Percentiles rank a stretch among this genome's conserved stretches.
phyloP scores from a whole-genome alignment of 2,888 invertebrate species.

The Lordiphosa andalusiaca region DNA sequence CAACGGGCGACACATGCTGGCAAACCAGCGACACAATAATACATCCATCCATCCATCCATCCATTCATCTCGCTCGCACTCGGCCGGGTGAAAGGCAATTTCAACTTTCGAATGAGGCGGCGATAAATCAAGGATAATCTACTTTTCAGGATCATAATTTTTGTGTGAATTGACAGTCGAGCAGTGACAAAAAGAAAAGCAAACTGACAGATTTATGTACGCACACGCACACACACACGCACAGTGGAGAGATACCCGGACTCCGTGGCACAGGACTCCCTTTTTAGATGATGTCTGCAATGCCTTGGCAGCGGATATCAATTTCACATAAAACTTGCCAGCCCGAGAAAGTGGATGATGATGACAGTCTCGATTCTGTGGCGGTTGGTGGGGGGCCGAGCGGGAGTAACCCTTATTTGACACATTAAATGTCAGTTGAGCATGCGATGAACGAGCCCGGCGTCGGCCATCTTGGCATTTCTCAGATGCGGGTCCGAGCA shows the following conservation, averaged over 20 bases:
- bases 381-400: constrained; percentile 10
- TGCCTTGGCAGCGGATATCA: constrained; percentile 71
- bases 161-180: constrained; percentile 79
- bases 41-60: constrained; percentile 34
- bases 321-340: constrained; percentile 77
- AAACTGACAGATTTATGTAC: constrained; percentile 79
- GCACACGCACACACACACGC: constrained; percentile 54
- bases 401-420: constrained; percentile 77
- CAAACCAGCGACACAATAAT: constrained; percentile 65
- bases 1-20: constrained; percentile 63
- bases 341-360: constrained; percentile 60
- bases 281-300: constrained; percentile 49
- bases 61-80: constrained; percentile 8
- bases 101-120: constrained; percentile 77
- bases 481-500: constrained; percentile 49
- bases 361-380: constrained; percentile 37
- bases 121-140: constrained; percentile 81
- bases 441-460: constrained; percentile 66
- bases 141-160: constrained; percentile 81
- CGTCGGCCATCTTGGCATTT: constrained; percentile 72
- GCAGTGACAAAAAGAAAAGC: constrained; percentile 76
- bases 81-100: constrained; percentile 55
- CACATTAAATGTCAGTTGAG: constrained; percentile 77
- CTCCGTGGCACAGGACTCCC: constrained; percentile 33
- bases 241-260: constrained; percentile 11